Evolutionary conservation across 1,140 invertebrate genomes (phyloP).

Genomic region (Holotrichia oblita): DNA sequence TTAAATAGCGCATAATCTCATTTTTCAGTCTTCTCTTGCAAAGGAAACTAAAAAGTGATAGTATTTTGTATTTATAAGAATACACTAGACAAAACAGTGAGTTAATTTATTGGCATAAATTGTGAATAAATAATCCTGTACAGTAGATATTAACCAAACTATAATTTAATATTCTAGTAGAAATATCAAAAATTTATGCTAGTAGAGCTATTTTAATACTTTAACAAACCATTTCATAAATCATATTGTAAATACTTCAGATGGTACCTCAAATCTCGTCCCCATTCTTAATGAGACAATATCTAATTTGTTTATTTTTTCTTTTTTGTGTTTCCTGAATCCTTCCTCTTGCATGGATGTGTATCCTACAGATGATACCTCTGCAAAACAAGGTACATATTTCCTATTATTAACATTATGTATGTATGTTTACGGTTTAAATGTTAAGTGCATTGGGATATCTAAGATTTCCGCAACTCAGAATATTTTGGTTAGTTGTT

Average conservation of each 20-base stretch:
- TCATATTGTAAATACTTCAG: constrained; percentile 17
- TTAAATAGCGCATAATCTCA: too few relatives aligned
- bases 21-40: too few relatives aligned
- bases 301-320: constrained; percentile 43
- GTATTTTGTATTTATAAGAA: too few relatives aligned
- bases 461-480: neutral
- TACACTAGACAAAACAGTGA: too few relatives aligned
- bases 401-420: constrained; percentile 29
- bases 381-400: constrained; percentile 53
- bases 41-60: too few relatives aligned
- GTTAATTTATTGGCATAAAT: too few relatives aligned
- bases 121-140: neutral
- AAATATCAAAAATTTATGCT: constrained; percentile 2
- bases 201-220: neutral
- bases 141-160: neutral
- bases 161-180: neutral
- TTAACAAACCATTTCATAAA: constrained; percentile 21
- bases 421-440: constrained; percentile 11
- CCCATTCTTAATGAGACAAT: neutral
- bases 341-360: constrained; percentile 55
- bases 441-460: neutral
- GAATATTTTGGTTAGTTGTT: neutral
- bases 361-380: constrained; percentile 56
- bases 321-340: constrained; percentile 48
- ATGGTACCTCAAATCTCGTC: neutral